Percentiles rank a stretch among this genome's conserved stretches.
Conservation (phyloP, 2,113 vertebrate genomes). For the Pterocles orientalis region DNA sequence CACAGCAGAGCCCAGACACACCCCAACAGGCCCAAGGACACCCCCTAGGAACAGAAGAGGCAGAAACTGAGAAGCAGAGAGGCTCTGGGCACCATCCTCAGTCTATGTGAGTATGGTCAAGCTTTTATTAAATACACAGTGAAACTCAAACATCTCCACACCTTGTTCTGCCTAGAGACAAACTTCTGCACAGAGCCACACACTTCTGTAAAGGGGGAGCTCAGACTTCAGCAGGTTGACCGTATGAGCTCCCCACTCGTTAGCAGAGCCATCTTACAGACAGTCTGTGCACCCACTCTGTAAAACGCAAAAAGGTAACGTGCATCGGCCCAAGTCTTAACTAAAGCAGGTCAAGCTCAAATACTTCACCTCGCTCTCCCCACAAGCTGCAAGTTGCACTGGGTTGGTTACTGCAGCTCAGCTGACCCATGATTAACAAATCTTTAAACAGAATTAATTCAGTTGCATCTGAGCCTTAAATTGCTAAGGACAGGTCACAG, state of each 20-base stretch:
- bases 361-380: not conserved
- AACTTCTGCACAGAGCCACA: not conserved
- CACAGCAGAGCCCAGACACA: not conserved
- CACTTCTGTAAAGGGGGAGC: not conserved
- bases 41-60: not conserved
- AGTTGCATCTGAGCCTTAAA: constrained; percentile 2
- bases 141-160: accelerated
- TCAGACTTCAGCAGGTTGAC: not conserved
- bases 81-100: not conserved
- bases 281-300: not conserved
- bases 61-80: not conserved
- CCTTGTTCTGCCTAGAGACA: accelerated
- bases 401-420: not conserved
- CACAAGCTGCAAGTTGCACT: not conserved
- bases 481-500: constrained; percentile 20
- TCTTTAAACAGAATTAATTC: constrained; percentile 49
- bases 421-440: not conserved
- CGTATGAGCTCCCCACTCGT: accelerated
- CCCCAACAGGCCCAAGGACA: not conserved
- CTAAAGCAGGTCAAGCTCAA: not conserved
- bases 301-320: not conserved
- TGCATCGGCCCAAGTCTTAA: not conserved
- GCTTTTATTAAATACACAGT: not conserved
- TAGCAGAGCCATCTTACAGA: not conserved
- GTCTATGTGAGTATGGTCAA: accelerated